Percentiles rank a stretch among this genome's conserved stretches.
phyloP scores from a whole-genome alignment of 2,888 invertebrate genomes.

The Chalcis sispes region DNA sequence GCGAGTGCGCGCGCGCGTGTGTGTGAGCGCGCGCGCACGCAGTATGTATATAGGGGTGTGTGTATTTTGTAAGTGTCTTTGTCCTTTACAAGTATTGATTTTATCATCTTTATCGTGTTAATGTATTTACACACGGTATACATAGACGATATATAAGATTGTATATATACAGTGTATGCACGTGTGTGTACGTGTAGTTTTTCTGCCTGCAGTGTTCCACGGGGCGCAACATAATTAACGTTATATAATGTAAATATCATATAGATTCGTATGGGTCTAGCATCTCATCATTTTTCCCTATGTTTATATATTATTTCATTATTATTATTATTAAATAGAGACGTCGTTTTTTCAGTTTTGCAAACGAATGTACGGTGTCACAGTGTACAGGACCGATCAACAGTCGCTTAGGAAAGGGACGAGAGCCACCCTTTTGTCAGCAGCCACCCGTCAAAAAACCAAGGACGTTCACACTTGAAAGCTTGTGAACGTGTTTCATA shows the following conservation, averaged over 20 bases:
- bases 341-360: constrained; percentile 58
- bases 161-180: constrained; percentile 57
- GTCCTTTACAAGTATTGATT: constrained; percentile 49
- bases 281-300: constrained; percentile 57
- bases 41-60: constrained; percentile 32
- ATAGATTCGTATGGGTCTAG: constrained; percentile 70
- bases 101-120: constrained; percentile 47
- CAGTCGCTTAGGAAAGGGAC: constrained; percentile 60
- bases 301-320: constrained; percentile 60
- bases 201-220: constrained; percentile 61
- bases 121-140: constrained; percentile 57
- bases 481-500: constrained; percentile 41
- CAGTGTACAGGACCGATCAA: constrained; percentile 60
- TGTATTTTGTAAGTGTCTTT: constrained; percentile 29
- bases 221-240: constrained; percentile 70
- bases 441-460: constrained; percentile 57
- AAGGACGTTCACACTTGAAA: constrained; percentile 46
- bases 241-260: constrained; percentile 71
- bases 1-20: constrained; percentile 22
- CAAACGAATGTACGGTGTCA: constrained; percentile 57
- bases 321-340: constrained; percentile 60
- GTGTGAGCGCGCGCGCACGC: neutral
- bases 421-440: constrained; percentile 59
- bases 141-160: constrained; percentile 57
- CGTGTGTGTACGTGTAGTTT: constrained; percentile 59